These are phyloP conservation scores for Urocyon cinereoargenteus DNA, from an alignment of 2,797 vertebrate genomes.

Conservation along the genomic window DNA sequence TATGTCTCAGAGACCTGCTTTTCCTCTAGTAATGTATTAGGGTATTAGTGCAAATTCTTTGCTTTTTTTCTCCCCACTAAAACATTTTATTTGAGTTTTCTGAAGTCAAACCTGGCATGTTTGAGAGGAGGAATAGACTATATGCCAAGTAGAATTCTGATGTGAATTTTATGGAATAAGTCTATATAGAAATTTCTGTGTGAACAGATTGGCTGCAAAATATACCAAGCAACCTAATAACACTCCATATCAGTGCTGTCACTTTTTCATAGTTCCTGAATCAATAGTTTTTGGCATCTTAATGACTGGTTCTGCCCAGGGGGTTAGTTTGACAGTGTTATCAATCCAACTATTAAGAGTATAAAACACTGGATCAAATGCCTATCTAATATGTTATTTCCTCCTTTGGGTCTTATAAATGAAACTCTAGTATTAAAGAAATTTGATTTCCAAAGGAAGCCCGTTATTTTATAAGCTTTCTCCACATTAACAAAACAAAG, in stretches of 20 bases:
- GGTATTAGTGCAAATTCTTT: neutral
- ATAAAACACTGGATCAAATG: neutral
- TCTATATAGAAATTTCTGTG: neutral
- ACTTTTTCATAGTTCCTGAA: neutral
- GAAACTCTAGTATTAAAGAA: neutral
- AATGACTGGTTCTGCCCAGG: neutral
- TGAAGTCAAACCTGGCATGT: neutral
- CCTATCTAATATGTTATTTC: constrained; percentile 39
- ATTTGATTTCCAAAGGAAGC: constrained; percentile 39
- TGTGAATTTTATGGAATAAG: neutral
- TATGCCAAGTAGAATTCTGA: neutral
- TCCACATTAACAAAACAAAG: constrained; percentile 13
- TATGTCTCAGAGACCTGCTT: neutral
- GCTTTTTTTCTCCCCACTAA: neutral
- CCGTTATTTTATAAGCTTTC: neutral
- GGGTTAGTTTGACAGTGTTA: neutral
- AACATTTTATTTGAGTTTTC: constrained; percentile 31
- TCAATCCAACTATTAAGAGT: neutral
- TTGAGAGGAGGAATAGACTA: neutral
- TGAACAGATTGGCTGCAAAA: neutral
- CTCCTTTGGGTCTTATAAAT: neutral
- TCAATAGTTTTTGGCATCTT: neutral
- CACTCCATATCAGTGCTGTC: neutral
- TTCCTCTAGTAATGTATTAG: neutral
- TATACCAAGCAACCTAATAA: neutral